Evolutionary conservation across 2,888 invertebrate genomes (phyloP), one percentile per base, ranked within the genome.

Genomic region (Cryptophagus acutangulus): DNA sequence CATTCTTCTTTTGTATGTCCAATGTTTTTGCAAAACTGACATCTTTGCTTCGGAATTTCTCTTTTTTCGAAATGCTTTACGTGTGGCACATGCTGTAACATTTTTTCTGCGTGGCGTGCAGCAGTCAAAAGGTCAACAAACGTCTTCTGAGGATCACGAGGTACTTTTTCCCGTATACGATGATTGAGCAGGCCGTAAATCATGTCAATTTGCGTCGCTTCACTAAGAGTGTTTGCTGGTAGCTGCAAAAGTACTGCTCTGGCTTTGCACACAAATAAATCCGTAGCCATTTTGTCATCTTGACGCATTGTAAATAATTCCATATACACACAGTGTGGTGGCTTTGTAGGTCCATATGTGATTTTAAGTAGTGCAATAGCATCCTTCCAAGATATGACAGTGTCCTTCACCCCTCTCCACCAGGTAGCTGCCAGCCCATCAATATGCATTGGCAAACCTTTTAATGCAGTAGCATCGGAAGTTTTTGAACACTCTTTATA

Each of bases 361-460:
- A 33, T 38, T 3, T 34, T 5, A n/a, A 54, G 25, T 5, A 20
- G 17, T 4, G 17, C 29, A 8, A 53, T 8, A n/a, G 46, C 51
- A 1, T 38, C 40, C 12, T 42, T 25, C 43, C 41, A 51, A 12
- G 43, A 28, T 8, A 12, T 29, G 4, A 50, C 12, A 5, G 36
- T 26, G 13, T 13, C 2, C 37, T 47, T 49, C 6, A 42, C 37
- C 8, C 51, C 49, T 38, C 53, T 49, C 35, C 36, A 52, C 50
- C 53, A 55, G 6, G 46, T 42, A 2, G 47, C 49, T 10, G 47
- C 51, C 13, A 26, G 15, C n/a, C 34, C 36, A 13, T 42, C 40
- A 4, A 55, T 24, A 12, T 55, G 40, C 49, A 55, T 49, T 2
- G 51, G 45, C 17, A 55, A 38, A n/a, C 51, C 54, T 9, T 33